A percentile compares a stretch with the other conserved stretches of the same genome.
phyloP scores from a whole-genome alignment of 2,797 vertebrate species.

The Centroberyx gerrardi region DNA sequence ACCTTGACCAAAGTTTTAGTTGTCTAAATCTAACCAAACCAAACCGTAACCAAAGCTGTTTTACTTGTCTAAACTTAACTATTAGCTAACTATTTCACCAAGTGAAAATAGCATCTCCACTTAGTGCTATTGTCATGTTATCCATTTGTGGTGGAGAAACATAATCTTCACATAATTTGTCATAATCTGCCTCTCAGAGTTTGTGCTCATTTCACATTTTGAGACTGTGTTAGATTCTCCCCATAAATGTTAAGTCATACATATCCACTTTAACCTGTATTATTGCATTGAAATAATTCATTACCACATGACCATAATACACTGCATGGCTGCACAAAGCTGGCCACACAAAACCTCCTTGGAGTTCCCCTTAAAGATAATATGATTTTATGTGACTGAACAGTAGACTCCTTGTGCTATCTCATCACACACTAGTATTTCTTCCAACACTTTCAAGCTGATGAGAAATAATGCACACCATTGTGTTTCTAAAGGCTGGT shows the following conservation, averaged over 20 bases:
- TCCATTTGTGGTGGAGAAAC: too few species aligned
- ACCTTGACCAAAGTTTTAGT: too few species aligned
- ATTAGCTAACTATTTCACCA: too few species aligned
- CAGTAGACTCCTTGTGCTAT: slow-evolving; percentile 2
- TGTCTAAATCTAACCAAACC: too few species aligned
- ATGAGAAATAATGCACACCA: background rate
- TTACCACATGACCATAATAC: background rate
- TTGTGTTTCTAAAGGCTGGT: background rate
- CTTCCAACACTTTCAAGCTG: background rate
- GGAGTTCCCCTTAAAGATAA: slow-evolving; percentile 5
- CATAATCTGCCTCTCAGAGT: too few species aligned
- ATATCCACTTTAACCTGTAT: background rate
- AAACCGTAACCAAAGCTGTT: too few species aligned
- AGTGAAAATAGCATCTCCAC: too few species aligned
- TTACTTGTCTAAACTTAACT: too few species aligned
- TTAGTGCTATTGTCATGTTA: too few species aligned
- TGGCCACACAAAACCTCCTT: background rate
- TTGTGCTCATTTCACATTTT: too few species aligned
- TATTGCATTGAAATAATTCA: background rate
- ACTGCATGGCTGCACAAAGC: background rate
- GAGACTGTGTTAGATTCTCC: too few species aligned
- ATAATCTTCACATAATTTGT: too few species aligned
- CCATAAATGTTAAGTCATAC: background rate
- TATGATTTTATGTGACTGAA: background rate
- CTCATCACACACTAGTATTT: background rate